Base-by-base conservation (phyloP, 2,888 invertebrate genomes). In the Eretmocerus hayati region DNA sequence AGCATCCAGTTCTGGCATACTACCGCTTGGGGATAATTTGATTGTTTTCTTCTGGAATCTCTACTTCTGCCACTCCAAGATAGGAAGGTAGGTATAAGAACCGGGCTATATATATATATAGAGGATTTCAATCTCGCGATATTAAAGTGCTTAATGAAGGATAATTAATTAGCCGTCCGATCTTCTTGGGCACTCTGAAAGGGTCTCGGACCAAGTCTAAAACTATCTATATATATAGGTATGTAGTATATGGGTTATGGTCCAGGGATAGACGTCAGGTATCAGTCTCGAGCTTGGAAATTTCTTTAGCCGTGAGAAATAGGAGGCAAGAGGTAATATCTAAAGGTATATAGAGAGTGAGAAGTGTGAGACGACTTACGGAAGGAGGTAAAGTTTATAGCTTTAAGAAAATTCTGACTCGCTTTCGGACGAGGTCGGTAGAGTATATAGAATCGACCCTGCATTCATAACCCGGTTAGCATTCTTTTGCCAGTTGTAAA, bases 241-340 rank as follows among this genome's bases (percentile, higher is more conserved):
- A n/a, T n/a, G n/a, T n/a, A n/a, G n/a, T n/a, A n/a, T n/a, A n/a
- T n/a, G n/a, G n/a, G n/a, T n/a, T n/a, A n/a, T n/a, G n/a, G n/a
- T n/a, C n/a, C n/a, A n/a, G n/a, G n/a, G n/a, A n/a, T n/a, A n/a
- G n/a, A n/a, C n/a, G n/a, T n/a, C n/a, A n/a, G n/a, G n/a, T n/a
- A n/a, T 11, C 1, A 11, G 26, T 26, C 26, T 26, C 26, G 26
- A 26, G 58, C 63, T 62, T 59, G 50, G 52, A 56, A 60, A 59
- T 64, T 63, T 64, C 61, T 63, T 61, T 58, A 59, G 57, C 61
- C 57, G 62, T 62, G 62, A 60, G 63, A 60, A 62, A 60, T 60
- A 55, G 58, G n/a, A 59, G 54, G 56, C 54, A 54, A 52, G 52
- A 48, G 49, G n/a, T 36, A 16, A 13, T 13, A 9, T 32, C 43